Evolutionary conservation across 2,797 vertebrate genomes (phyloP), one percentile per base, ranked within the genome.

Genomic region (Spheniscus humboldti): DNA sequence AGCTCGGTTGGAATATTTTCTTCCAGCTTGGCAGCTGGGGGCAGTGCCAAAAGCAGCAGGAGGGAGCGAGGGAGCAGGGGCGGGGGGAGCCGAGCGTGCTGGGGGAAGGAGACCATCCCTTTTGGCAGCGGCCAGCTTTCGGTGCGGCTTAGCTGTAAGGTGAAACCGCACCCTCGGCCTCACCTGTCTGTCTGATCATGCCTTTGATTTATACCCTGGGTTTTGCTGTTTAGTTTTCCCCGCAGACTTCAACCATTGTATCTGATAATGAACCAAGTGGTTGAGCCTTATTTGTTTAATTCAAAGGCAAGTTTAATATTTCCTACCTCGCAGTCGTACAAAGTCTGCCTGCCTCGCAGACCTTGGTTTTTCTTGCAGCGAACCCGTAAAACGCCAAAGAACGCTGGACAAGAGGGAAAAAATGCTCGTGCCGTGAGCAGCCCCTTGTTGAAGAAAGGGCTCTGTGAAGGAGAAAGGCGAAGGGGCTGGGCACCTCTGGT

Each of bases 341-440:
- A 31, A 66, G 77, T 7, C 68, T 37, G 50, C 37, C 67, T 78
- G 88, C 82, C 52, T 77, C 0, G 0, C 48, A 50, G 69, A 41
- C 50, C 1, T 4, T 10, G 33, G 62, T 56, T 81, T 78, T 76
- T 41, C 77, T 92, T 18, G 13, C 18, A 33, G 27, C 3, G 2
- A 72, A n/a, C 25, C 77, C 15, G 2, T 68, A 23, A 57, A 91
- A 60, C 17, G 4, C 55, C 43, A 12, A 14, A 63, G 50, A 31
- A 22, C 0, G 2, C 35, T 9, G 25, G 43, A n/a, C 17, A 14
- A 25, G 53, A 48, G 35, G 22, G 33, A 5, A 41, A 69, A 60
- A 71, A 3, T 2, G 17, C 35, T 60, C 0, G 0, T 35, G 43
- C 17, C 0, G 2, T 1, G 3, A 47, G 69, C 52, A 67, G 31